These are phyloP conservation scores for Ceriagrion tenellum DNA, from an alignment of 2,888 invertebrate genomes.

Conservation along the genomic window DNA sequence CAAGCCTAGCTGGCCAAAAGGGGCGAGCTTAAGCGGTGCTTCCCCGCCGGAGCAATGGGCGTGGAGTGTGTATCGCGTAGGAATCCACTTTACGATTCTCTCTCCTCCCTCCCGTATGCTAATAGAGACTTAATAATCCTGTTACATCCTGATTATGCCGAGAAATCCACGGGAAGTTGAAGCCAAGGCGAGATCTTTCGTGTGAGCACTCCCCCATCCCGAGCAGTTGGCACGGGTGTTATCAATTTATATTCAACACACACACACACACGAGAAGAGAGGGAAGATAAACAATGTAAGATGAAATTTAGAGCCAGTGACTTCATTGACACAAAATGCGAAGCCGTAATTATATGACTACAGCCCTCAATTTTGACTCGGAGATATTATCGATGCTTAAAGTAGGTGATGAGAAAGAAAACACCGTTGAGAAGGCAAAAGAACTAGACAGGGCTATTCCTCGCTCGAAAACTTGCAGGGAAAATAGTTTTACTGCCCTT, in stretches of 20 bases:
- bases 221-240: too few species aligned
- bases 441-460: neutral
- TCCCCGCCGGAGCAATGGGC: neutral
- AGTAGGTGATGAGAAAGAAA: too few species aligned
- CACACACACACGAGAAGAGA: too few species aligned
- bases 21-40: neutral
- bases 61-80: neutral
- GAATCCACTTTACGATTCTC: neutral
- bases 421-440: neutral
- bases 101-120: neutral
- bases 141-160: neutral
- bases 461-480: neutral
- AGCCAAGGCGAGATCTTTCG: neutral
- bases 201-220: neutral
- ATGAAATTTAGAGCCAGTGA: neutral
- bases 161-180: neutral
- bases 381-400: too few species aligned
- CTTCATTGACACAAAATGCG: too few species aligned
- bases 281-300: neutral
- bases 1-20: neutral
- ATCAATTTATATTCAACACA: too few species aligned
- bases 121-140: neutral
- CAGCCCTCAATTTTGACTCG: too few species aligned
- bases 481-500: constrained; percentile 13
- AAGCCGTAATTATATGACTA: too few species aligned